Conservation (phyloP, 2,888 invertebrate genomes). For the Catocala nupta region DNA sequence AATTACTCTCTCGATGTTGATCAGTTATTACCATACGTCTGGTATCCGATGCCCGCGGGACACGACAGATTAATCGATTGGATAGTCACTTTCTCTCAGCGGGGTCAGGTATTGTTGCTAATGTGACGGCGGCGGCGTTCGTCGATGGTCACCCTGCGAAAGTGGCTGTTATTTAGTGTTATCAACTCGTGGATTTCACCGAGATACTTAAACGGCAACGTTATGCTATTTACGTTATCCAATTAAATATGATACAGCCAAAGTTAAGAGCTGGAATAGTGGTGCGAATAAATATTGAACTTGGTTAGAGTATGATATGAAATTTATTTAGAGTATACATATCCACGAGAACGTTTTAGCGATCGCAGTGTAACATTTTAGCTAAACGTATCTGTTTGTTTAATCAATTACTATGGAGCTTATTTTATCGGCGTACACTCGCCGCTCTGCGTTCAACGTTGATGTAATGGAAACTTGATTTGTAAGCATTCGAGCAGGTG, state of each 20-base stretch:
- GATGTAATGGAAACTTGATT: constrained; percentile 38
- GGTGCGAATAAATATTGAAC: constrained; percentile 1
- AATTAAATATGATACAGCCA: constrained; percentile 17
- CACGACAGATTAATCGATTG: constrained; percentile 77
- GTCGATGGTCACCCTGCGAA: constrained; percentile 57
- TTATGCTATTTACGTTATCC: constrained; percentile 55
- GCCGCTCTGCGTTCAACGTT: constrained; percentile 14
- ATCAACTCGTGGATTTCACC: constrained; percentile 59
- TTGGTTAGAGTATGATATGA: neutral
- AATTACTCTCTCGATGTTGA: constrained; percentile 69
- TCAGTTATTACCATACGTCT: constrained; percentile 75
- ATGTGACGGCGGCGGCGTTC: constrained; percentile 51
- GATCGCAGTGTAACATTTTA: constrained; percentile 42
- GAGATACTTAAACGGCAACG: constrained; percentile 59
- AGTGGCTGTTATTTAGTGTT: constrained; percentile 71
- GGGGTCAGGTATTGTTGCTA: constrained; percentile 72
- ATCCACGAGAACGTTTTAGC: constrained; percentile 43
- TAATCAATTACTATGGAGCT: constrained; percentile 44
- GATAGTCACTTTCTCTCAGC: constrained; percentile 72
- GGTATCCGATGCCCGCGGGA: constrained; percentile 71
- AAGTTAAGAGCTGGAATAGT: neutral
- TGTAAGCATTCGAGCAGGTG: constrained; percentile 26
- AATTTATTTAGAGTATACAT: constrained; percentile 20
- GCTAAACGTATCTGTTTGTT: constrained; percentile 45
- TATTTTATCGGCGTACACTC: constrained; percentile 26